phyloP scores from a whole-genome alignment of 2,113 vertebrate genomes.

The Hoplias malabaricus region DNA sequence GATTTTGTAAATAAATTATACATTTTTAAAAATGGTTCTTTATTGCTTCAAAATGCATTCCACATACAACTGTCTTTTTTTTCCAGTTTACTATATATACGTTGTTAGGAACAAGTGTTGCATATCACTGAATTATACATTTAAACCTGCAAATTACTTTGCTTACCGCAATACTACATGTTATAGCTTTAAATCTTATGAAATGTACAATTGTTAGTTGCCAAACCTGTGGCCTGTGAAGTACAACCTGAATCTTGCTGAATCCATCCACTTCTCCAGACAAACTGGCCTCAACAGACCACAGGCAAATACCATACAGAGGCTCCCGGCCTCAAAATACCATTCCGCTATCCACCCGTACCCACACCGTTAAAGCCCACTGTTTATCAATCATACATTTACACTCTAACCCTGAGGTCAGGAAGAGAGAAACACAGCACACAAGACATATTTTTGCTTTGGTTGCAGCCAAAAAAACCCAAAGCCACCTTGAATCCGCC shows the following conservation, averaged over 20 bases:
- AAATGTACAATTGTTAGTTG: conserved; percentile 44
- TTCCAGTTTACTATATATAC: no score
- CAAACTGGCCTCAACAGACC: conserved; percentile 48
- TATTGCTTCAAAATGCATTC: no score
- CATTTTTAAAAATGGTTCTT: no score
- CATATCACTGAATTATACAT: no score
- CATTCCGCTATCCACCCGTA: conserved; percentile 41
- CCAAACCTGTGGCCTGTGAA: conserved; percentile 43
- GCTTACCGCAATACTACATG: neutral
- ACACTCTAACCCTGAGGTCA: conserved; percentile 59
- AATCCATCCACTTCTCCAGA: conserved; percentile 49
- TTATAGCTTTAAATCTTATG: neutral
- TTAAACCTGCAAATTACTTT: neutral
- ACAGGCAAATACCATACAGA: conserved; percentile 27
- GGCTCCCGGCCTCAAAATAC: conserved; percentile 22
- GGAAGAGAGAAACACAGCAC: conserved; percentile 58
- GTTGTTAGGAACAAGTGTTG: no score
- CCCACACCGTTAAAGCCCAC: neutral
- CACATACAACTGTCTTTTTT: no score
- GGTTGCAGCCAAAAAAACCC: conserved; percentile 41
- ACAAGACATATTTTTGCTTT: conserved; percentile 52
- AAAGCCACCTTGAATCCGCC: conserved; percentile 44
- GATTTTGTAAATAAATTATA: no score
- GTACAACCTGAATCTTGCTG: conserved; percentile 59
- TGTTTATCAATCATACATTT: conserved; percentile 44